Percentiles rank a stretch among this genome's conserved stretches.
These are phyloP conservation scores for Bombus sibiricus DNA, from an alignment of 1,140 invertebrate genomes.

Conservation along the genomic window DNA sequence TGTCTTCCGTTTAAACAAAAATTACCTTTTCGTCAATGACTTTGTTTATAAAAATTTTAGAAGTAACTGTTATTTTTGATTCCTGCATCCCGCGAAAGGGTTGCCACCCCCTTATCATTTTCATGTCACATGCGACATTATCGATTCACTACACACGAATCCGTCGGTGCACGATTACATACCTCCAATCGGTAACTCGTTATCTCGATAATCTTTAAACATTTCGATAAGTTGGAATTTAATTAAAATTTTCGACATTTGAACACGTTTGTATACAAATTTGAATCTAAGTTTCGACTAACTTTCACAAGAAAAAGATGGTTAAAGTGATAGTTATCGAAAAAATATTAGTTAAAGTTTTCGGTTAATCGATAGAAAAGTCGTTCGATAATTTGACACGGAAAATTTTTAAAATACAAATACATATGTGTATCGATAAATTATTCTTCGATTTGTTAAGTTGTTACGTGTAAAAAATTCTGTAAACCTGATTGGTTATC, in stretches of 20 bases:
- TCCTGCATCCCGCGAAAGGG: neutral
- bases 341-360: neutral
- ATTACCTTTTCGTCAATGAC: too few relatives aligned
- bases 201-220: neutral
- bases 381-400: neutral
- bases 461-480: neutral
- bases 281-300: neutral
- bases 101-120: neutral
- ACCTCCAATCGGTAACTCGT: neutral
- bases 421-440: neutral
- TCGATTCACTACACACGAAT: neutral
- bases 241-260: neutral
- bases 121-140: neutral
- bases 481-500: conserved; percentile 32
- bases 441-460: neutral
- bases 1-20: too few relatives aligned
- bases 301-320: neutral
- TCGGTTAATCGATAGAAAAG: too few relatives aligned
- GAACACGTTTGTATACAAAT: neutral
- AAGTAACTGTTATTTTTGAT: too few relatives aligned
- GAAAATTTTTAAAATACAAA: neutral
- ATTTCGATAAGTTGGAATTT: too few relatives aligned
- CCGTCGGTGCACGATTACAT: neutral
- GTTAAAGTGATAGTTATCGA: neutral
- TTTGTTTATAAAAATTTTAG: too few relatives aligned